A percentile compares a stretch with the other conserved stretches of the same genome.
phyloP scores from a whole-genome alignment of 2,113 vertebrate species.

The Greenwoodochromis staneri region DNA sequence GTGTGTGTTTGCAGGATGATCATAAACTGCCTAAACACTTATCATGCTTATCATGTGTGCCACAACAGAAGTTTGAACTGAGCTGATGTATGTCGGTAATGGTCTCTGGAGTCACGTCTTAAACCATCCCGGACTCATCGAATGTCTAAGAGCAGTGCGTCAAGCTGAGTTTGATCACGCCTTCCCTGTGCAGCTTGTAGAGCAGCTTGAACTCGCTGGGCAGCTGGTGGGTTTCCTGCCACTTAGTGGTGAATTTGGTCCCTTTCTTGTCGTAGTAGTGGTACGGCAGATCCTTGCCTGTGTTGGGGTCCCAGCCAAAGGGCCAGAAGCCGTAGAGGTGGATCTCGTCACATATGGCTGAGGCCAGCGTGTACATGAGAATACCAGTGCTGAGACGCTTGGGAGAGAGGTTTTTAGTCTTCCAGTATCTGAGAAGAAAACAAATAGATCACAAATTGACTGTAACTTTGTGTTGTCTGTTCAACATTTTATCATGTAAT shows the following conservation, averaged over 20 bases:
- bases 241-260: conserved; percentile 98
- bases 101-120: background rate
- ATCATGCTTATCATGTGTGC: conserved; percentile 37
- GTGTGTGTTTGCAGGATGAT: conserved; percentile 1
- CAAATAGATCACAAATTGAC: background rate
- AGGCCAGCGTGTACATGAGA: conserved; percentile 94
- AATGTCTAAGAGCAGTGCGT: conserved; percentile 84
- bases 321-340: conserved; percentile 98
- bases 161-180: conserved; percentile 88
- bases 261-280: conserved; percentile 99
- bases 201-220: conserved; percentile 96
- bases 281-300: conserved; percentile 91
- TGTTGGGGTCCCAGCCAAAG: conserved; percentile 95
- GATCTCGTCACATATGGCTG: conserved; percentile 90
- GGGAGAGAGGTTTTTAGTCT: conserved; percentile 91
- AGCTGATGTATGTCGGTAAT: background rate
- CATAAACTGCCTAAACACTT: conserved; percentile 3
- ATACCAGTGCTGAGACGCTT: conserved; percentile 97
- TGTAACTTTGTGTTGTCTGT: background rate
- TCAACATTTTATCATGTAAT: background rate
- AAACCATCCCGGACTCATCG: background rate
- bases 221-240: conserved; percentile 98
- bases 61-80: conserved; percentile 22
- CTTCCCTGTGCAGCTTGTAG: conserved; percentile 91
- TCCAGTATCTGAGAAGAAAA: conserved; percentile 84